A percentile compares a stretch with the other conserved stretches of the same genome.
Conservation (phyloP, 1,140 invertebrate species). For the Rhynchophorus ferrugineus region DNA sequence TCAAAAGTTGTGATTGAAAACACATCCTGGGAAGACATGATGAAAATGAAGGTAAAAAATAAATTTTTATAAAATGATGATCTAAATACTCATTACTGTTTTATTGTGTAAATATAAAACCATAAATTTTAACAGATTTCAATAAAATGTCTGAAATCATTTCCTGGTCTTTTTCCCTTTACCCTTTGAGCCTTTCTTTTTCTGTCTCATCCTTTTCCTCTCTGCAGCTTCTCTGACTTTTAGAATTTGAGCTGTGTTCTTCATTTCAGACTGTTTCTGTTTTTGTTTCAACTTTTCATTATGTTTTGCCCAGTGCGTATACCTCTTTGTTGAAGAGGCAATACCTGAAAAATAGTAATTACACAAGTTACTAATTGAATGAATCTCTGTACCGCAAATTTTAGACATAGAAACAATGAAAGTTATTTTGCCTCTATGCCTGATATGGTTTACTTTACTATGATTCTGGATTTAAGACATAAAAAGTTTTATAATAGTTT, state of each 20-base stretch:
- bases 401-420: too few species aligned
- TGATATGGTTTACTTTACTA: too few species aligned
- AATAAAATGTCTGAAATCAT: not conserved
- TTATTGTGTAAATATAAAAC: constrained; percentile 2
- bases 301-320: constrained; percentile 53
- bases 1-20: constrained; percentile 18
- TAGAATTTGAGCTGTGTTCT: constrained; percentile 60
- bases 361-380: too few species aligned
- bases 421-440: too few species aligned
- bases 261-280: constrained; percentile 49
- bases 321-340: too few species aligned
- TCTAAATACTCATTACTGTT: not conserved
- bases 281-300: constrained; percentile 52
- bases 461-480: too few species aligned
- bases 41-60: constrained; percentile 24
- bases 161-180: constrained; percentile 27
- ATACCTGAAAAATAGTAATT: too few species aligned
- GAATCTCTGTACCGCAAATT: too few species aligned
- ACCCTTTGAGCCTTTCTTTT: constrained; percentile 35
- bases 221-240: constrained; percentile 55
- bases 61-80: constrained; percentile 5
- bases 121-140: constrained; percentile 2
- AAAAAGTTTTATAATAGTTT: too few species aligned
- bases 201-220: constrained; percentile 40
- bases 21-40: constrained; percentile 26